Evolutionary conservation across 2,797 vertebrate species (phyloP).

Genomic region (Miichthys miiuy): DNA sequence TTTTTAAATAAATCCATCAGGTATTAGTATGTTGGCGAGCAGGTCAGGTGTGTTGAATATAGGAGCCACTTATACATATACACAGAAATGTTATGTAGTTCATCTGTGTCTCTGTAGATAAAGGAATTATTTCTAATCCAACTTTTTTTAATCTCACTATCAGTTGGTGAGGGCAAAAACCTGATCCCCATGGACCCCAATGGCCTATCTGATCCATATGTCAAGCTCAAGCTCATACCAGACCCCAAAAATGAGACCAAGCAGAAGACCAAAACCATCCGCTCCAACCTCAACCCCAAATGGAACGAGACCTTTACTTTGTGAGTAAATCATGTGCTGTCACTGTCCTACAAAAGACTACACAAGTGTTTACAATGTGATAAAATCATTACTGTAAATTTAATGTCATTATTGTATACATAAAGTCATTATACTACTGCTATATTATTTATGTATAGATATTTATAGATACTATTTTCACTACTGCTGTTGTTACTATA

Average conservation of each 20-base stretch:
- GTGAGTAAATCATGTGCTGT: constrained; percentile 83
- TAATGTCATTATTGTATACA: neutral
- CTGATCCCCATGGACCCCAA: constrained; percentile 99
- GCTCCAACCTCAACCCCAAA: constrained; percentile 93
- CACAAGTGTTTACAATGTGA: neutral
- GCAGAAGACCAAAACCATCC: constrained; percentile 98
- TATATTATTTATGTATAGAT: neutral
- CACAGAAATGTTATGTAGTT: neutral
- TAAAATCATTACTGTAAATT: neutral
- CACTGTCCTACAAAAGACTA: neutral
- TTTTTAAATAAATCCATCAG: neutral
- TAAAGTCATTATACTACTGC: neutral
- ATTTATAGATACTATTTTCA: neutral
- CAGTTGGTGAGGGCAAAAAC: constrained; percentile 95
- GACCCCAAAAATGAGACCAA: constrained; percentile 99
- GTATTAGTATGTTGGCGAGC: neutral
- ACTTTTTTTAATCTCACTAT: constrained; percentile 42
- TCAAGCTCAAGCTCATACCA: constrained; percentile 98
- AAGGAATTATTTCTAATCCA: neutral
- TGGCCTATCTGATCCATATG: constrained; percentile 97
- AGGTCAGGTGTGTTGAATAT: no score
- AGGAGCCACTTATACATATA: no score
- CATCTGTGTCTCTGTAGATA: neutral
- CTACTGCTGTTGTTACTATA: neutral
- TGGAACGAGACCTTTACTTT: constrained; percentile 96